Conservation (phyloP, 2,888 invertebrate genomes). For the Lithodes maja region DNA sequence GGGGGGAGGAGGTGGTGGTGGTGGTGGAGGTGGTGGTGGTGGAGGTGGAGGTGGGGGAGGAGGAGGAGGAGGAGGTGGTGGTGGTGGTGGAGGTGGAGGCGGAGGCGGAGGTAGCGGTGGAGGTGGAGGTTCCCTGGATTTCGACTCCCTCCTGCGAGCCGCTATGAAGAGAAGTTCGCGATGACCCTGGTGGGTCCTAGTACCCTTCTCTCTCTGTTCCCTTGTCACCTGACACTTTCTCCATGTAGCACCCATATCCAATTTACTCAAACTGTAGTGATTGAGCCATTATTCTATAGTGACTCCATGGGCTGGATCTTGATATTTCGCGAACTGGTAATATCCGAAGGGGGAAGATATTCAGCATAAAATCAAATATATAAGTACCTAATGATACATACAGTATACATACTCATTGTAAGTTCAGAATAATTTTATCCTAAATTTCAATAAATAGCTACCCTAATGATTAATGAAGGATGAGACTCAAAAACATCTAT, state of each 20-base stretch:
- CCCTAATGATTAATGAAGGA: too few species aligned
- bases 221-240: constrained; percentile 42
- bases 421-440: too few species aligned
- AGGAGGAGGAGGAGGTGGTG: not conserved
- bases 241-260: constrained; percentile 12
- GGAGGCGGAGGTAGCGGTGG: not conserved
- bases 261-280: not conserved
- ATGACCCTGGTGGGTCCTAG: constrained; percentile 62
- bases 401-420: too few species aligned
- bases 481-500: too few species aligned
- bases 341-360: too few species aligned
- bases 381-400: too few species aligned
- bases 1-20: not conserved
- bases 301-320: too few species aligned
- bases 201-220: constrained; percentile 22
- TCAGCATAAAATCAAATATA: too few species aligned
- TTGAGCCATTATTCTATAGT: not conserved
- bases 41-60: not conserved
- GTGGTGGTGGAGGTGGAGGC: not conserved
- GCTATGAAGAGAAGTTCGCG: constrained; percentile 50
- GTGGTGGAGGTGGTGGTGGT: not conserved
- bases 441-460: too few species aligned
- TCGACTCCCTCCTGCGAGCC: constrained; percentile 61
- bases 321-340: too few species aligned
- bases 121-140: constrained; percentile 30